Percentiles rank a stretch among this genome's conserved stretches.
These are phyloP conservation scores for Yasuhikotakia modesta DNA, from an alignment of 2,797 vertebrate species.

Conservation along the genomic window DNA sequence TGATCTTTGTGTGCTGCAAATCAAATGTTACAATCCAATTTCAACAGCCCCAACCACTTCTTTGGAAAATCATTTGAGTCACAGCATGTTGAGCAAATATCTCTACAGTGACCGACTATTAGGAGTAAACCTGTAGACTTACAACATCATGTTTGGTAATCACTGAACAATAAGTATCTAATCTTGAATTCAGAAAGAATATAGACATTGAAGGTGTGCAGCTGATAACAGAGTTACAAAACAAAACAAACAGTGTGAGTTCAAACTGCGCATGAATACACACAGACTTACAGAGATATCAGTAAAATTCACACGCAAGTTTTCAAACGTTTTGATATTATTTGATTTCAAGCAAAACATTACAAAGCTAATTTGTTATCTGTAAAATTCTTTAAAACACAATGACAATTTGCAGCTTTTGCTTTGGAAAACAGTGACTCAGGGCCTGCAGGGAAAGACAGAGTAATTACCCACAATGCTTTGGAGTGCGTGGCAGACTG, in stretches of 20 bases:
- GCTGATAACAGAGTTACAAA: constrained; percentile 2
- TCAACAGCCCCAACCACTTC: not conserved
- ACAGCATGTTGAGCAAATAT: constrained; percentile 21
- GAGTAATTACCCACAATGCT: not conserved
- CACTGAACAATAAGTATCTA: constrained; percentile 29
- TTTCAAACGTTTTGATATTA: not conserved
- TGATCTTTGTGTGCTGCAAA: not conserved
- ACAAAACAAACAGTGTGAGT: not conserved
- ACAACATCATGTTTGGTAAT: constrained; percentile 26
- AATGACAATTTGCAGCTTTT: too few species aligned
- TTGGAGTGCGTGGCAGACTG: not conserved
- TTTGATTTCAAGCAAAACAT: not conserved
- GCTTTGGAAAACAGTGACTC: not conserved
- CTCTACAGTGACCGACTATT: constrained; percentile 17
- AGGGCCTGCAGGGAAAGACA: not conserved
- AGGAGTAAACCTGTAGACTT: constrained; percentile 29
- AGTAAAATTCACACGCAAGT: not conserved
- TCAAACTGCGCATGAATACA: constrained; percentile 32
- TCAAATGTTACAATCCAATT: not conserved
- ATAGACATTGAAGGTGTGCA: constrained; percentile 10
- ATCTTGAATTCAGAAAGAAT: constrained; percentile 21
- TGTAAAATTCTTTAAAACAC: too few species aligned
- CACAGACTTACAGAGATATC: constrained; percentile 36
- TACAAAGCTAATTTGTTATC: not conserved
- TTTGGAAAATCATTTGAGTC: constrained; percentile 19